phyloP scores from a whole-genome alignment of 1,140 invertebrate genomes.

The Stegodyphus mimosarum region DNA sequence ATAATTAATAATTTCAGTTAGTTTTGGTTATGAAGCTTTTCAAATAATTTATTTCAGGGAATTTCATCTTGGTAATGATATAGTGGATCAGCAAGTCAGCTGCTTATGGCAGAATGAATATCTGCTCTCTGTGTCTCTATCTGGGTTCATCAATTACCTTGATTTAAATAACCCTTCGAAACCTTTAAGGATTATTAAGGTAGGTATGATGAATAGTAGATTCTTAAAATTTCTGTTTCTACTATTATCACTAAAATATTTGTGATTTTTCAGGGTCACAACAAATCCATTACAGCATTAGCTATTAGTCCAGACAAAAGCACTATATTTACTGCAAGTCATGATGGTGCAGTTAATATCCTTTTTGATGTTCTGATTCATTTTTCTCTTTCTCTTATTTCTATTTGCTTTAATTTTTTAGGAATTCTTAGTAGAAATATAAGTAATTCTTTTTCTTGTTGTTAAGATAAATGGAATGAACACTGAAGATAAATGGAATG shows the following conservation, averaged over 20 bases:
- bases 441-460: no score
- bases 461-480: no score
- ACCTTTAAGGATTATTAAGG: constrained; percentile 87
- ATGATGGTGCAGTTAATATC: constrained; percentile 88
- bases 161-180: constrained; percentile 87
- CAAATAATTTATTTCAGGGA: constrained; percentile 70
- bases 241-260: constrained; percentile 6
- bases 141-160: constrained; percentile 95
- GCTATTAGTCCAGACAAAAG: constrained; percentile 80
- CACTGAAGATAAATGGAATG: no score
- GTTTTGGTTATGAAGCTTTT: background rate
- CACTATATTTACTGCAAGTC: constrained; percentile 90
- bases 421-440: no score
- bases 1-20: background rate
- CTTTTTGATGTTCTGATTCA: constrained; percentile 51
- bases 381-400: no score
- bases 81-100: constrained; percentile 94
- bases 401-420: no score
- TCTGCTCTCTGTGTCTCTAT: constrained; percentile 89
- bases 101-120: constrained; percentile 94
- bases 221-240: background rate
- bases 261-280: constrained; percentile 82
- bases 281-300: constrained; percentile 97
- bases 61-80: constrained; percentile 86
- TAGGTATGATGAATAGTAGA: constrained; percentile 64